Percentiles rank a stretch among this genome's conserved stretches.
phyloP scores from a whole-genome alignment of 2,888 invertebrate genomes.

The Gymnoscelis rufifasciata region DNA sequence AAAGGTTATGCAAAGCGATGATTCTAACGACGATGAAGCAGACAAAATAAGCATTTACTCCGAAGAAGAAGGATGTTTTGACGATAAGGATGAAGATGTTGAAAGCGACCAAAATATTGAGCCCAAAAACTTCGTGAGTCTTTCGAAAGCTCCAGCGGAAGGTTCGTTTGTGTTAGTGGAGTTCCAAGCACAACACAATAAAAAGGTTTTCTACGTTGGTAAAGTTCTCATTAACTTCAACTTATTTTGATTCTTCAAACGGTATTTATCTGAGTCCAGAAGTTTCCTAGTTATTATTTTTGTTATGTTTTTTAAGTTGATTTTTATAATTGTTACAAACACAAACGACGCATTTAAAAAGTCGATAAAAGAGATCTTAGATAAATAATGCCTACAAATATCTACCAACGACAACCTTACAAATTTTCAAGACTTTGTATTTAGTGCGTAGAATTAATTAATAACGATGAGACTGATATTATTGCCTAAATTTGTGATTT shows the following conservation, averaged over 20 bases:
- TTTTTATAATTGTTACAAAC: constrained; percentile 6
- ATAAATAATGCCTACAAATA: constrained; percentile 6
- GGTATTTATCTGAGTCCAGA: constrained; percentile 4
- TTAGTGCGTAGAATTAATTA: constrained; percentile 8
- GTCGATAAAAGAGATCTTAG: constrained; percentile 5
- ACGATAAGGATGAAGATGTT: constrained; percentile 21
- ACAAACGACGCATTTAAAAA: constrained; percentile 4
- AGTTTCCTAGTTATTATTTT: constrained; percentile 7
- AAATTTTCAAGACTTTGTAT: constrained; percentile 6
- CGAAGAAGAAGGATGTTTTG: too few species aligned
- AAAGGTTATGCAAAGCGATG: too few species aligned
- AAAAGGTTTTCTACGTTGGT: constrained; percentile 10
- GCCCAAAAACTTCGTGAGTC: constrained; percentile 4
- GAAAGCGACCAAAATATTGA: constrained; percentile 9
- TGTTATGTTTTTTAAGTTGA: constrained; percentile 6
- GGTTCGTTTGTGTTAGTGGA: constrained; percentile 8
- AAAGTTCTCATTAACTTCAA: constrained; percentile 9
- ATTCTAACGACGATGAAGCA: too few species aligned
- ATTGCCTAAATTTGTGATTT: constrained; percentile 7
- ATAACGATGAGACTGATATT: constrained; percentile 6
- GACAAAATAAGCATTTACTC: too few species aligned
- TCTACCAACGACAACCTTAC: constrained; percentile 6
- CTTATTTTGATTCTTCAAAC: constrained; percentile 6
- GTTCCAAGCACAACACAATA: constrained; percentile 5
- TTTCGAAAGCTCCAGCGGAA: constrained; percentile 11